Evolutionary conservation across 2,113 vertebrate genomes (phyloP).

Genomic region (Danionella cerebrum): DNA sequence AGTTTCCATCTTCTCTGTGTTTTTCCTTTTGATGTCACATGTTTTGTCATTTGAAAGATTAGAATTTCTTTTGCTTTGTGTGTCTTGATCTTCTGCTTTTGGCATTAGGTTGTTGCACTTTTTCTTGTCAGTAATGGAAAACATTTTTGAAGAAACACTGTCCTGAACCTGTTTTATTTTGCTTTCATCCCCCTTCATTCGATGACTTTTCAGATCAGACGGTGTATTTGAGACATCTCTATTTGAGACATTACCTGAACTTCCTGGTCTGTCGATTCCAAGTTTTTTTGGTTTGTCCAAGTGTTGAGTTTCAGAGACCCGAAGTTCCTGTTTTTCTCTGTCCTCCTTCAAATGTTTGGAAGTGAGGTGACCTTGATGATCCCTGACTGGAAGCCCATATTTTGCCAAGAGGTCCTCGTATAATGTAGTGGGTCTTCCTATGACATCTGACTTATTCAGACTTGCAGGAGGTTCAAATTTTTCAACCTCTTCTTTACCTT

Average conservation of each 20-base stretch:
- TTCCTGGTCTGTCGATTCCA: background rate
- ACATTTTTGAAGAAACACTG: too few relatives aligned
- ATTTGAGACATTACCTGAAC: background rate
- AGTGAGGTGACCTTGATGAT: background rate
- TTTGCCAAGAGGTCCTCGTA: constrained; percentile 33
- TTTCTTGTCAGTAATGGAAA: too few relatives aligned
- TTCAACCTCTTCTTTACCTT: constrained; percentile 18
- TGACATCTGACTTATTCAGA: constrained; percentile 5
- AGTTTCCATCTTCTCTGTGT: background rate
- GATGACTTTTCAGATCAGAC: too few relatives aligned
- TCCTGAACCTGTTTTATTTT: background rate
- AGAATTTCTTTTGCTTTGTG: constrained; percentile 6
- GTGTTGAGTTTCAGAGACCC: background rate
- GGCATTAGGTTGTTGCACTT: background rate
- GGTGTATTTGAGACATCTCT: background rate
- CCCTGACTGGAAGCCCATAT: constrained; percentile 20
- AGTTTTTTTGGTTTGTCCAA: background rate
- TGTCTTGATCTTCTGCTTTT: background rate
- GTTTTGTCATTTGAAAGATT: too few relatives aligned
- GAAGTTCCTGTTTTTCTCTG: background rate
- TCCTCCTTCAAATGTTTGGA: constrained; percentile 2
- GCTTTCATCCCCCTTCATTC: background rate
- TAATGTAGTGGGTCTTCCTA: constrained; percentile 6
- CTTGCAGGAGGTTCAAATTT: background rate
- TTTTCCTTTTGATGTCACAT: constrained; percentile 32